Conservation (phyloP, 2,888 invertebrate genomes). For the Scaptodrosophila latifasciaeformis region DNA sequence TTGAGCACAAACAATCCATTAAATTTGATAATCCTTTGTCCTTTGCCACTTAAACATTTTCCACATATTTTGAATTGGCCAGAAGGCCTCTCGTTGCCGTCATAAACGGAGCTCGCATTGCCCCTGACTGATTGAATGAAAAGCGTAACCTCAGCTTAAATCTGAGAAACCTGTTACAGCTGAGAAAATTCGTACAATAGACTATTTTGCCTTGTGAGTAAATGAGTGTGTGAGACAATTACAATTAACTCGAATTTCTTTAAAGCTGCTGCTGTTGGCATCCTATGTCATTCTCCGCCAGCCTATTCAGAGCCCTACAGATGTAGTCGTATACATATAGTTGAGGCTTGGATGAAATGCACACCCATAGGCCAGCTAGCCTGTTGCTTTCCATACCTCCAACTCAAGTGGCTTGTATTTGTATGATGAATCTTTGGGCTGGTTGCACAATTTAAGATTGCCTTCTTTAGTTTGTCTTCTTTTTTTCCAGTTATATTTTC, state of each 20-base stretch:
- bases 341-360: conserved; percentile 30
- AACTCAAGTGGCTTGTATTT: conserved; percentile 25
- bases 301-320: too few species aligned
- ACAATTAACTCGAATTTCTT: conserved; percentile 56
- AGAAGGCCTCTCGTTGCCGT: neutral
- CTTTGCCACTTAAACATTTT: too few species aligned
- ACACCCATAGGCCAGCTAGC: conserved; percentile 34
- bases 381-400: neutral
- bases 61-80: neutral
- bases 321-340: neutral
- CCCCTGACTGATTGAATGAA: conserved; percentile 46
- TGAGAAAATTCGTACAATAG: conserved; percentile 73
- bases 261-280: conserved; percentile 21
- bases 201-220: conserved; percentile 24
- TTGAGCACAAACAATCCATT: neutral
- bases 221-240: conserved; percentile 17
- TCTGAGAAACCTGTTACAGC: conserved; percentile 74
- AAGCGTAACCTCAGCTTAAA: conserved; percentile 62
- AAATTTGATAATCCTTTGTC: neutral
- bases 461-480: too few species aligned
- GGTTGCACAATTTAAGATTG: conserved; percentile 44
- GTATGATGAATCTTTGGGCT: neutral
- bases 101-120: conserved; percentile 38
- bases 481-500: conserved; percentile 37
- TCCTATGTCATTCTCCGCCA: neutral